Evolutionary conservation across 2,797 vertebrate species (phyloP).

Genomic region (Semaprochilodus insignis): DNA sequence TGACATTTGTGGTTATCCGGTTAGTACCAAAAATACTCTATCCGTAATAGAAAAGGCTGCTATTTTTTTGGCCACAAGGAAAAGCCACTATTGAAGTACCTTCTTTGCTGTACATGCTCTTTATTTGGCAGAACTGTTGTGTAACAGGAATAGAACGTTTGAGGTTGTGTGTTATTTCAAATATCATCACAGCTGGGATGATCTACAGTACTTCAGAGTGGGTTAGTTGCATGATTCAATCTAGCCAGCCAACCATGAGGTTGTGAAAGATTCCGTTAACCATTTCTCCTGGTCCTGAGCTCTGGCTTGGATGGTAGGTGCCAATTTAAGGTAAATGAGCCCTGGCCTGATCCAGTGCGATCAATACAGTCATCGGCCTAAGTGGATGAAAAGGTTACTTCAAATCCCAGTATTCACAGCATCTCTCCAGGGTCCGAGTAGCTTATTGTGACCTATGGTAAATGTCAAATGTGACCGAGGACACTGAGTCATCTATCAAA

Average conservation of each 20-base stretch:
- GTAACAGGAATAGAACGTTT: no score
- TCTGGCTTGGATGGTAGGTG: not conserved
- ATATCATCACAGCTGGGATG: no score
- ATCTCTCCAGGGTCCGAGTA: conserved; percentile 36
- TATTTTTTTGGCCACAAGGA: no score
- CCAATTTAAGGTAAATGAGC: not conserved
- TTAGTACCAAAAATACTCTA: no score
- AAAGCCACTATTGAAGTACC: no score
- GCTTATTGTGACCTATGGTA: conserved; percentile 33
- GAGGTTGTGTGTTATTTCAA: no score
- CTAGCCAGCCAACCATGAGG: not conserved
- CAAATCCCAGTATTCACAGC: conserved; percentile 24
- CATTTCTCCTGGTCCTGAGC: not conserved
- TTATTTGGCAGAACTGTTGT: no score
- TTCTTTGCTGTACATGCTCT: no score
- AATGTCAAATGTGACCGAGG: conserved; percentile 33
- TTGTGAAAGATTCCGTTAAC: not conserved
- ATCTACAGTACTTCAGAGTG: no score
- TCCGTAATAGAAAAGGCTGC: no score
- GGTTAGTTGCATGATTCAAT: not conserved
- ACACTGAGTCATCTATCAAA: conserved; percentile 41
- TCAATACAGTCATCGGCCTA: conserved; percentile 1
- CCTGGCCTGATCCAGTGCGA: not conserved
- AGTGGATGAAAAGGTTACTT: conserved; percentile 12
- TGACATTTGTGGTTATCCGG: no score